Base-by-base conservation (phyloP, 2,113 vertebrate genomes). In the Callipepla squamata region DNA sequence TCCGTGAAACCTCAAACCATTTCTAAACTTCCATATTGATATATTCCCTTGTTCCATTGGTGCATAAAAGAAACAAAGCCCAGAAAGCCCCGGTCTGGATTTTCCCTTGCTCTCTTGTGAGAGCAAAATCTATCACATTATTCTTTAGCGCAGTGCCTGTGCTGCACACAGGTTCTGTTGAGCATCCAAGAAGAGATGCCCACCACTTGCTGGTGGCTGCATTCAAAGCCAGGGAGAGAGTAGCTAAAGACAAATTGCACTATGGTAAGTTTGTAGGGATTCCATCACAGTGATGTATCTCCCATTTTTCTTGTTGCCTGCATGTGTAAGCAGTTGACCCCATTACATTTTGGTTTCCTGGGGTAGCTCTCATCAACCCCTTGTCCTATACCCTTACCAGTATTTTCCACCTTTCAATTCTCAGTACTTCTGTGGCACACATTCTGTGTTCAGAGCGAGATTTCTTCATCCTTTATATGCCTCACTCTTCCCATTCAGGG, bases 31-130 rank as follows among this genome's bases (percentile, higher is more conserved):
- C 82, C 57, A 93, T 96, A 88, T 92, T 80, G 87, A 88, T 89
- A 72, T 34, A 93, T 93, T 96, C 90, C 88, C 94, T 95, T 68
- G 57, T 92, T 96, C 67, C 94, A 95, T 76, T 36, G 61, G 79
- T 85, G 76, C 89, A 57, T 94, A 96, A 94, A 94, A 95, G 85
- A 96, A 96, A 94, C 85, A 96, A 96, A 95, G 9, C 76, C 18
- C 68, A 96, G 85, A 96, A 96, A 96, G 26, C 76, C 91, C 94
- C 93, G 0, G 65, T 92, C 72, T 95, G 96, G 96, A 89, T 94
- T 96, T 96, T 92, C 95, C 96, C 96, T 82, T 87, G 22, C 57
- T 94, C 4, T 85, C 21, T 74, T 85, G 58, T 81, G 81, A 90
- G 38, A 73, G 70, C 89, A 74, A 82, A 87, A 80, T 93, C 55